Base-by-base conservation (phyloP, 1,140 invertebrate genomes). In the Anthonomus grandis region DNA sequence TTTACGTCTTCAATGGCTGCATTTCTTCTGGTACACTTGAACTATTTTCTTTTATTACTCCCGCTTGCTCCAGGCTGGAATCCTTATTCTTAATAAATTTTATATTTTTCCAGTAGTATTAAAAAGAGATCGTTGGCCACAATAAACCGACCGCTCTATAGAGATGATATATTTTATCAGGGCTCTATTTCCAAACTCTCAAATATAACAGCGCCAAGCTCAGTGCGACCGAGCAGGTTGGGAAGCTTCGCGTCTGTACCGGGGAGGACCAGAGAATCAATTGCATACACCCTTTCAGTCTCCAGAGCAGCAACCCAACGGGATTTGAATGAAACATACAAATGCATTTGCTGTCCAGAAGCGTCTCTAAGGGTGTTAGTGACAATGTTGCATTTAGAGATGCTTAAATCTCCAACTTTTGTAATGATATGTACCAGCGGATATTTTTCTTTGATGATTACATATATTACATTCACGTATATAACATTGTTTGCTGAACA, bases 401-500 rank as follows among this genome's bases (percentile, higher is more conserved):
- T 98, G 1, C 78, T 98, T 12, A 83, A 83, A 65, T 93, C 90
- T 45, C 88, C 87, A 0, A 87, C 91, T 0, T 98, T 98, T 72
- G 73, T 91, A 24, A 77, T 97, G 36, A 78, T 98, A 17, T 84
- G 89, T 12, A 65, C 92, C 13, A 90, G 90, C 59, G 93, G 93
- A 15, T 89, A 93, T 57, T 80, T 97, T 10, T 94, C 91, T 2
- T 47, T 97, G 83, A 82, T 93, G 74, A 95, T 94, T 46, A 95
- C 97, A 76, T 97, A 95, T 71, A 87, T 95, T 5, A 95, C 95
- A 0, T 97, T 94, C 70, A 82, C 89, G 68, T 97, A 91, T 64
- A 76, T 95, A 5, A 78, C 79, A 66, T 80, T 81, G 76, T 79
- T 79, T 51, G 81, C 79, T 4, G 10, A 57, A 1, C 31, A 59